These are phyloP conservation scores for Oncorhynchus masou DNA, from an alignment of 2,113 vertebrate species.

Conservation along the genomic window DNA sequence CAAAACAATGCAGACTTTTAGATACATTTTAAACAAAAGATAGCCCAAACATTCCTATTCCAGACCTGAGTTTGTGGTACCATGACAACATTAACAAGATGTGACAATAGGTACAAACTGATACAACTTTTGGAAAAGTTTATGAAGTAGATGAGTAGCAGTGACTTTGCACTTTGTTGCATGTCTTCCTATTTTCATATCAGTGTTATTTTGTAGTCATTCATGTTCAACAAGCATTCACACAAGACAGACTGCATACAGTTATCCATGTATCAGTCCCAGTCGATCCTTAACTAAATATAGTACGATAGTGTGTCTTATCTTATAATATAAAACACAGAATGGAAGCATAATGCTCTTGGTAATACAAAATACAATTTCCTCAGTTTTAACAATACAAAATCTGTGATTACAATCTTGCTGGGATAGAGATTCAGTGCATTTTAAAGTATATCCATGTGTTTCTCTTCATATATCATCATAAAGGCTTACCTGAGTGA, in stretches of 20 bases:
- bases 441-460: slow-evolving; percentile 31
- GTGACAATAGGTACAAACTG: slow-evolving; percentile 15
- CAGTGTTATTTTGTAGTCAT: slow-evolving; percentile 36
- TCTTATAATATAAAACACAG: background rate
- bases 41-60: slow-evolving; percentile 59
- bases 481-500: slow-evolving; percentile 31
- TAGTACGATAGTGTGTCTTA: background rate
- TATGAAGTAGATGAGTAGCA: slow-evolving; percentile 34
- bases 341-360: background rate
- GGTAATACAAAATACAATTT: background rate
- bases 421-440: slow-evolving; percentile 64
- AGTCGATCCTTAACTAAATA: slow-evolving; percentile 35
- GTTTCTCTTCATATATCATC: slow-evolving; percentile 32
- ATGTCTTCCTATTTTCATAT: slow-evolving; percentile 37
- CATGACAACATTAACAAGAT: slow-evolving; percentile 67
- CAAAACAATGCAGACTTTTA: slow-evolving; percentile 51
- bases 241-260: slow-evolving; percentile 27
- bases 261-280: slow-evolving; percentile 53
- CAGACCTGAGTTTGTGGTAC: slow-evolving; percentile 73
- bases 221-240: background rate
- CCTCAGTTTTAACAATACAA: background rate
- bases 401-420: slow-evolving; percentile 2
- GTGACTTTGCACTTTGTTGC: slow-evolving; percentile 69
- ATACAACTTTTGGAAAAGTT: slow-evolving; percentile 41
- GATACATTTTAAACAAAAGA: slow-evolving; percentile 54